phyloP scores from a whole-genome alignment of 2,797 vertebrate species.

The Botia kubotai region DNA sequence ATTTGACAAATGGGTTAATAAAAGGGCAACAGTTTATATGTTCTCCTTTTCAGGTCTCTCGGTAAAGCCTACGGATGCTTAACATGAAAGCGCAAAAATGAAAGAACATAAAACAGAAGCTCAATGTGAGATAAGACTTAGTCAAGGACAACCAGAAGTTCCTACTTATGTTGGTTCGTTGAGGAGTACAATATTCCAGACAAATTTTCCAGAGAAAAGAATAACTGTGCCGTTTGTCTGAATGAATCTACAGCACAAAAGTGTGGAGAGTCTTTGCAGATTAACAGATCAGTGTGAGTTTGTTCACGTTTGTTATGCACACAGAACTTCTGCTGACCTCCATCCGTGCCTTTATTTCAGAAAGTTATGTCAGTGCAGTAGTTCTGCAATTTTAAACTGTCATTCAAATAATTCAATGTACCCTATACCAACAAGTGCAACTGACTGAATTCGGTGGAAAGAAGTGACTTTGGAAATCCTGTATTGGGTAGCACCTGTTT shows the following conservation, averaged over 20 bases:
- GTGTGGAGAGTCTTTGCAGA: background rate
- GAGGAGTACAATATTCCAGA: background rate
- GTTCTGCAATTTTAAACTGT: constrained; percentile 2
- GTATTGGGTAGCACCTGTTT: background rate
- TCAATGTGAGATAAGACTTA: constrained; percentile 12
- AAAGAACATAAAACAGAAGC: background rate
- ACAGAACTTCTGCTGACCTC: background rate
- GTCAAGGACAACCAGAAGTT: constrained; percentile 14
- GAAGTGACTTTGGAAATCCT: background rate
- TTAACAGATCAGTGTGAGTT: background rate
- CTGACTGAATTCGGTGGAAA: background rate
- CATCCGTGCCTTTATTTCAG: constrained; percentile 1
- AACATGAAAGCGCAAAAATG: background rate
- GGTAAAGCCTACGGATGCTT: background rate
- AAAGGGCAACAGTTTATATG: background rate
- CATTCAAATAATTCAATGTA: constrained; percentile 8
- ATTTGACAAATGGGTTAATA: constrained; percentile 52
- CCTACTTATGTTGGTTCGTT: background rate
- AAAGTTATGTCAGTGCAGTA: background rate
- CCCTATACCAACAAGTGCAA: constrained; percentile 12
- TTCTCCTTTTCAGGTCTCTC: background rate
- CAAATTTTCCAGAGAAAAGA: constrained; percentile 7
- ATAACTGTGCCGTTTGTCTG: background rate
- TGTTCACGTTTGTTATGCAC: background rate
- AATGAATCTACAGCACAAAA: background rate